phyloP scores from a whole-genome alignment of 1,140 invertebrate genomes.

The Pomacea maculata region DNA sequence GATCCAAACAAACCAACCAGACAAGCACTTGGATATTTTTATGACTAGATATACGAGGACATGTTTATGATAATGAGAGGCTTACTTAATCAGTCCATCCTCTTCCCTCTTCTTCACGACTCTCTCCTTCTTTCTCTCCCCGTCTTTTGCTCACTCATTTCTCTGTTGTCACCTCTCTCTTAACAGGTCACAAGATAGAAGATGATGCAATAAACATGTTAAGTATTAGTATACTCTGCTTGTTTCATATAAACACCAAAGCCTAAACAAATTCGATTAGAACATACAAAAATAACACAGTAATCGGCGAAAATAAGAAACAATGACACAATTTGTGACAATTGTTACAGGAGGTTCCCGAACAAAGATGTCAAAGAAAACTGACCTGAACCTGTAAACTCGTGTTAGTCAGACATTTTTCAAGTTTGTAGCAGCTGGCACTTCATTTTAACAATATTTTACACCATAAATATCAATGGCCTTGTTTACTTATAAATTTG shows the following conservation, averaged over 20 bases:
- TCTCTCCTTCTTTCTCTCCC: background rate
- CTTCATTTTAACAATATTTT: too few species aligned
- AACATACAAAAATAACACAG: too few species aligned
- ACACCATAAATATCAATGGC: too few species aligned
- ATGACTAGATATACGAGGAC: background rate
- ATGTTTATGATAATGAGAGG: background rate
- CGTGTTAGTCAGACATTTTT: too few species aligned
- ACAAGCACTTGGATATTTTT: too few species aligned
- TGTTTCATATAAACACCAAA: background rate
- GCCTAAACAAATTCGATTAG: background rate
- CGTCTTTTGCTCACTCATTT: constrained; percentile 1
- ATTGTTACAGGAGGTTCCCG: too few species aligned
- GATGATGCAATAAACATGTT: background rate
- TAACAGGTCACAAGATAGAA: background rate
- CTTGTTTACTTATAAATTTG: too few species aligned
- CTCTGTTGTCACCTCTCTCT: background rate
- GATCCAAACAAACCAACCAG: background rate
- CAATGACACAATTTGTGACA: too few species aligned
- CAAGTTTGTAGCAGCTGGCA: too few species aligned
- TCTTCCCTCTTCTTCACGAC: background rate
- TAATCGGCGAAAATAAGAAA: too few species aligned
- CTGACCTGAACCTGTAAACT: too few species aligned
- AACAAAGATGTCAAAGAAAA: too few species aligned
- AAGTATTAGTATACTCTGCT: background rate
- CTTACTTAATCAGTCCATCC: background rate